Conservation (phyloP, 1,140 invertebrate genomes). For the Schlechtendalia chinensis region DNA sequence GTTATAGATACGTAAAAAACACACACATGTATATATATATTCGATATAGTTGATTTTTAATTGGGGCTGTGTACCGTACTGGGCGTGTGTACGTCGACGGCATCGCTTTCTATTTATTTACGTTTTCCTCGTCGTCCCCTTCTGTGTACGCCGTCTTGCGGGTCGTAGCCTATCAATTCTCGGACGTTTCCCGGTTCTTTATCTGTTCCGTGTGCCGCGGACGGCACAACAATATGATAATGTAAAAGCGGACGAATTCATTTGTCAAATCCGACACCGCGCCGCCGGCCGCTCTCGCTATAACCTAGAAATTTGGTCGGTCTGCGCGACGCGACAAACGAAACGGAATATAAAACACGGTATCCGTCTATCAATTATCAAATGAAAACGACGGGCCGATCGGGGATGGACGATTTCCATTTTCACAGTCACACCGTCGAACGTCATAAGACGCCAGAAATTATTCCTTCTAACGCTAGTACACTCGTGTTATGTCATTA, state of each 20-base stretch:
- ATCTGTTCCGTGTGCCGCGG: slow-evolving; percentile 9
- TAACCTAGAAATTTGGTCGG: slow-evolving; percentile 13
- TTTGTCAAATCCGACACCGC: slow-evolving; percentile 35
- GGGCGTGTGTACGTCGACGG: neutral
- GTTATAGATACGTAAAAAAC: neutral
- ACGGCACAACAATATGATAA: neutral
- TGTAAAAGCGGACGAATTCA: slow-evolving; percentile 2
- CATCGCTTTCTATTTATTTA: neutral
- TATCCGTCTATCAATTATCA: neutral
- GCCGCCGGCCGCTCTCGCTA: slow-evolving; percentile 15
- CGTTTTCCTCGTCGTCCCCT: neutral
- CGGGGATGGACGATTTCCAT: neutral
- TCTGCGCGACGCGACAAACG: neutral
- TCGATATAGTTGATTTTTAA: slow-evolving; percentile 12
- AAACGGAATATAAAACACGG: slow-evolving; percentile 38
- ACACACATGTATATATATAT: neutral
- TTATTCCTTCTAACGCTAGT: too few relatives aligned
- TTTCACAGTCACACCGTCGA: neutral
- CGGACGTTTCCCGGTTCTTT: neutral
- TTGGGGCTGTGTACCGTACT: neutral
- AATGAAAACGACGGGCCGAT: neutral
- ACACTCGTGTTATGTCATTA: too few relatives aligned
- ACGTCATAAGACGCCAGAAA: neutral
- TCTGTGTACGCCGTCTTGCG: neutral
- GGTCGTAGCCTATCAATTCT: neutral